Percentiles rank a stretch among this genome's conserved stretches.
Evolutionary conservation across 2,797 vertebrate genomes (phyloP).

Genomic region (Carduelis carduelis): DNA sequence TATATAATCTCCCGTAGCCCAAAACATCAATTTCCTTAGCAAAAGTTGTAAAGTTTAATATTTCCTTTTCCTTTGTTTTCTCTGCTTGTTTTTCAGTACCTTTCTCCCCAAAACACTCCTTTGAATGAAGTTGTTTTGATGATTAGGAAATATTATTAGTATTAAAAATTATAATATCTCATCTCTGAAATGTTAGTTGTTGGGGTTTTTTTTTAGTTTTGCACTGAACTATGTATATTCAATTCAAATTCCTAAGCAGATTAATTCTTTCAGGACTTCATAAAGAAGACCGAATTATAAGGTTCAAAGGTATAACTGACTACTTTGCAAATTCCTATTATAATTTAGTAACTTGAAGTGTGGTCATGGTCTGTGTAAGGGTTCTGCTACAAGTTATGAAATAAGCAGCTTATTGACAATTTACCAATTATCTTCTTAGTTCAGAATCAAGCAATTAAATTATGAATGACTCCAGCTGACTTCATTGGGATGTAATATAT

Average conservation of each 20-base stretch:
- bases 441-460: neutral
- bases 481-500: neutral
- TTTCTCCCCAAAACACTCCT: neutral
- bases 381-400: neutral
- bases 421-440: neutral
- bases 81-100: neutral
- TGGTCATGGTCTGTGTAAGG: neutral
- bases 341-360: neutral
- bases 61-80: neutral
- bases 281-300: neutral
- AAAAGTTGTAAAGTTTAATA: neutral
- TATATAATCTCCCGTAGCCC: neutral
- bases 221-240: neutral
- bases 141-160: neutral
- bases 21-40: neutral
- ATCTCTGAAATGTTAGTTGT: neutral
- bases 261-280: neutral
- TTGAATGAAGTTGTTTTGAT: neutral
- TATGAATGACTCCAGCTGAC: neutral
- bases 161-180: neutral
- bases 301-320: neutral
- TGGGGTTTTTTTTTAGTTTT: neutral
- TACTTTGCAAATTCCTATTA: neutral
- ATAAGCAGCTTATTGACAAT: constrained; percentile 17
- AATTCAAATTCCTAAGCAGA: neutral